Conservation (phyloP, 2,888 invertebrate genomes). For the Fragum sueziense region DNA sequence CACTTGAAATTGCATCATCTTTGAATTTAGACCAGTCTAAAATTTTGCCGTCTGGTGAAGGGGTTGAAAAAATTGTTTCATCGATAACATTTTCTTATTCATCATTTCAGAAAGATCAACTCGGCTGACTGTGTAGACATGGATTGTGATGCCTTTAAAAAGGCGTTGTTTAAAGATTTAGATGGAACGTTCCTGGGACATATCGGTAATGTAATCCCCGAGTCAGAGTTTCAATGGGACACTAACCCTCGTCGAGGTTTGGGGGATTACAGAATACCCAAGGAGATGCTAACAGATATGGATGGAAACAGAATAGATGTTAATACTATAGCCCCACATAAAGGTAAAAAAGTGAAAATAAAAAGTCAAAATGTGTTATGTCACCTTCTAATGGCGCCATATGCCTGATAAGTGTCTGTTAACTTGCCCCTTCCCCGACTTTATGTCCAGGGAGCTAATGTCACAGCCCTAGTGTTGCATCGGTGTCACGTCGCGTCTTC, state of each 20-base stretch:
- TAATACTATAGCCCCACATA: slow-evolving; percentile 65
- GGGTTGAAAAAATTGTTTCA: no score
- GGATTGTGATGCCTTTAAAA: slow-evolving; percentile 80
- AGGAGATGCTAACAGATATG: slow-evolving; percentile 66
- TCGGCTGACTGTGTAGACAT: slow-evolving; percentile 80
- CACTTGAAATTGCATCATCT: no score
- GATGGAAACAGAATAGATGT: slow-evolving; percentile 64
- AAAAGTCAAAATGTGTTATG: no score
- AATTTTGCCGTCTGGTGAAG: no score
- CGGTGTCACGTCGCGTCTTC: no score
- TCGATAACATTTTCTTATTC: no score
- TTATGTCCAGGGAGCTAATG: no score
- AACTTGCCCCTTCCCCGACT: no score
- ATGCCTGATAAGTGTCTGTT: no score
- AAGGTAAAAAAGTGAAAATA: slow-evolving; percentile 64
- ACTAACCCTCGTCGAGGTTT: slow-evolving; percentile 71
- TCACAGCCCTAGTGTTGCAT: no score
- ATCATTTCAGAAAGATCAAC: slow-evolving; percentile 69
- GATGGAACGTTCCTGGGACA: slow-evolving; percentile 74
- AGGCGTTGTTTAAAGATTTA: slow-evolving; percentile 72
- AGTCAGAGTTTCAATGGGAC: slow-evolving; percentile 78
- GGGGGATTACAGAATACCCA: slow-evolving; percentile 80
- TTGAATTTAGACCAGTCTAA: no score
- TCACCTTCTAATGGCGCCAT: no score
- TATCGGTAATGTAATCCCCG: slow-evolving; percentile 66